Percentiles rank a stretch among this genome's conserved stretches.
phyloP scores from a whole-genome alignment of 2,113 vertebrate genomes.

The Potamarius usumacintae region DNA sequence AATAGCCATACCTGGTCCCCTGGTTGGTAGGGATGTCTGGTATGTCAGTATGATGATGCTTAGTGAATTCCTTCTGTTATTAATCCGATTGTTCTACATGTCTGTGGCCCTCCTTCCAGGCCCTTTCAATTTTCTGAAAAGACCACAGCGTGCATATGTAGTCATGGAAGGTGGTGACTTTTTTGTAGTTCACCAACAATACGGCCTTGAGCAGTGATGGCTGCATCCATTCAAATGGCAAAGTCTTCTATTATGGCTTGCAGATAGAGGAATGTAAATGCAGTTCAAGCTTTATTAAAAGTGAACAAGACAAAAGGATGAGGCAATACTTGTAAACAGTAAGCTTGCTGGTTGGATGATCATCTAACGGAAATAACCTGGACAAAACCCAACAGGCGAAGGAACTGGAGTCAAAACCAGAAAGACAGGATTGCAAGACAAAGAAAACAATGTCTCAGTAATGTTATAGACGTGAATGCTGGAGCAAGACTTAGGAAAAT shows the following conservation, averaged over 20 bases:
- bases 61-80: too few species aligned
- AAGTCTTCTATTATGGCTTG: neutral
- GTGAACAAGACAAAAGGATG: neutral
- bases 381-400: neutral
- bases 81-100: too few species aligned
- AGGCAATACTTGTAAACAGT: neutral
- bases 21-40: neutral
- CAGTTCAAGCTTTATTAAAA: neutral
- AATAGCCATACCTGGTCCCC: neutral
- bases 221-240: neutral
- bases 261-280: neutral
- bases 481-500: neutral
- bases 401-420: neutral
- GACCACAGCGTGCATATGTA: too few species aligned
- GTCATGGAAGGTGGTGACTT: neutral
- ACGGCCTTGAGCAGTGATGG: neutral
- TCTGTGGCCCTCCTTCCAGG: neutral
- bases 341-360: neutral
- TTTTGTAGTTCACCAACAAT: neutral
- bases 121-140: neutral
- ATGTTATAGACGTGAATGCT: neutral
- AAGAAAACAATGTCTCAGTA: neutral
- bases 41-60: neutral
- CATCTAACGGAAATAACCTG: neutral
- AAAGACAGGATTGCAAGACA: constrained; percentile 1